Evolutionary conservation across 2,888 invertebrate species (phyloP), one percentile per base, ranked within the genome.

Genomic region (Drosophila meridionalis): DNA sequence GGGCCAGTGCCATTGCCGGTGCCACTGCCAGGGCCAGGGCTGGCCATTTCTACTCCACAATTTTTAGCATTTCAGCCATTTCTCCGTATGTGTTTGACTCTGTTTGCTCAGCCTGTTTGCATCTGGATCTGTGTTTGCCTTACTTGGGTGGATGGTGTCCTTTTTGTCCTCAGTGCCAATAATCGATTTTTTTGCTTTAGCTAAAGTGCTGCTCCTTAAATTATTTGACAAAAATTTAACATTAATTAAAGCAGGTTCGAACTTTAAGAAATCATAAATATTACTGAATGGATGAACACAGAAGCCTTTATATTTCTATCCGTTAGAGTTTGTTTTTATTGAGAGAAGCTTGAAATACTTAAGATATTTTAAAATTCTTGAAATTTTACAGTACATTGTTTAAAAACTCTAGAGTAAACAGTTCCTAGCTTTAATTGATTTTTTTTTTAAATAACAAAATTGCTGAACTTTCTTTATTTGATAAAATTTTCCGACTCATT

Each of bases 21-120:
- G n/a, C 9, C 32, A 50, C 32, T 50, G 50, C 28, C 53, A 36
- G 4, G 64, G 55, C 64, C 48, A 47, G 52, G 52, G 52, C 52
- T 53, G 61, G 67, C 48, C 36, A 52, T 12, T 36, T 20, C 20
- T 47, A 36, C 58, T 47, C 58, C 36, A 59, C 50, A 52, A 66
- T 61, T 71, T 69, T 78, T 62, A 69, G 78, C 69, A 63, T 74
- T 68, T 78, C 69, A 69, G 78, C 71, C 78, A 80, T 80, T 78
- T 72, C 81, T 68, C 62, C 59, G 61, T 80, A 62, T 73, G 57
- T 62, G 69, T 67, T 76, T 78, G 55, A 52, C 64, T 53, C 48
- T 34, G 69, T 80, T 80, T 75, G 72, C 52, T 69, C 78, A 69
- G 75, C 66, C 68, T 74, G 80, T 71, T 69, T 70, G 67, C 76